Conservation (phyloP, 64 coral and sea anemone genomes). For the Montipora efflorescens region DNA sequence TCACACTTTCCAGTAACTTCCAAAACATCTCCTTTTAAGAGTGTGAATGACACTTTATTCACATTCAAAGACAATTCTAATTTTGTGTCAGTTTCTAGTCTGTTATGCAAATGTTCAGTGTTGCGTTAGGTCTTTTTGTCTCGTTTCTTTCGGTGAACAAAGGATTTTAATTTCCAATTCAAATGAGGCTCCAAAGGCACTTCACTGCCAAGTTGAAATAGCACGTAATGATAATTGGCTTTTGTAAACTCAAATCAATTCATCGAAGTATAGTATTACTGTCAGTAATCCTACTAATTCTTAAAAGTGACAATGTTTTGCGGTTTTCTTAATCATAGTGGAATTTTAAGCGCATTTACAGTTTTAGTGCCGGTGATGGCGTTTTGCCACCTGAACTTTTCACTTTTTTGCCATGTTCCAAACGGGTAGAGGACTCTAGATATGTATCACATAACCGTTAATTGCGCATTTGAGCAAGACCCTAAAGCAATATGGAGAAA, state of each 20-base stretch:
- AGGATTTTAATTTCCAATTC: constrained; percentile 62
- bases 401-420: not conserved
- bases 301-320: too few species aligned
- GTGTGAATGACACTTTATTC: not conserved
- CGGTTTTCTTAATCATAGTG: too few species aligned
- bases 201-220: not conserved
- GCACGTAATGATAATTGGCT: not conserved
- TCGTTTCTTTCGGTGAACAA: not conserved
- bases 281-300: too few species aligned
- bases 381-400: not conserved
- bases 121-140: constrained; percentile 29
- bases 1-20: not conserved
- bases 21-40: not conserved
- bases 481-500: not conserved
- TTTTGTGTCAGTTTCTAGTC: not conserved
- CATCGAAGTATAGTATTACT: too few species aligned
- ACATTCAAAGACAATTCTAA: not conserved
- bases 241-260: too few species aligned
- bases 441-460: too few species aligned
- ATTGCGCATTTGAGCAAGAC: not conserved
- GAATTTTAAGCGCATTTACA: too few species aligned
- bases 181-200: constrained; percentile 33
- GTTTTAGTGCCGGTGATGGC: not conserved
- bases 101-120: not conserved
- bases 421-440: too few species aligned